These are phyloP conservation scores for Corbicula japonica DNA, from an alignment of 2,888 invertebrate species.

Conservation along the genomic window DNA sequence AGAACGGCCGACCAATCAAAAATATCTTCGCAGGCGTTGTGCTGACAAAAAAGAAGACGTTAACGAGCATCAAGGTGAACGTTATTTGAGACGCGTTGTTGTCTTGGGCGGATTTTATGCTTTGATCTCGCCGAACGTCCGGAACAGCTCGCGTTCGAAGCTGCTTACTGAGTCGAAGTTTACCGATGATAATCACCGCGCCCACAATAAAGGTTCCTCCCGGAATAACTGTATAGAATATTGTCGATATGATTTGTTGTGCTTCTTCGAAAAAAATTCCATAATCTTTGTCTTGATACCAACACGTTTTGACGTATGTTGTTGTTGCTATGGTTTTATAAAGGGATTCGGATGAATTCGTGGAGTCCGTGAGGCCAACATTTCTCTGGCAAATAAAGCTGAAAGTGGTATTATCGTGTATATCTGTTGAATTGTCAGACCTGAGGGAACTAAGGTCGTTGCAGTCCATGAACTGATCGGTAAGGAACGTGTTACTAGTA, in stretches of 20 bases:
- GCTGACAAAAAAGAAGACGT: conserved; percentile 66
- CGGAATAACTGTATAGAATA: background rate
- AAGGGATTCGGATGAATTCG: background rate
- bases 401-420: background rate
- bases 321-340: background rate
- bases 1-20: conserved; percentile 53
- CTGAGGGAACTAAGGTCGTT: background rate
- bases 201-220: background rate
- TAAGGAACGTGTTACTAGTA: background rate
- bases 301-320: background rate
- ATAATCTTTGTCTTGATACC: background rate
- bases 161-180: background rate
- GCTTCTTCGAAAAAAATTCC: background rate
- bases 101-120: too few species aligned
- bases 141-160: background rate
- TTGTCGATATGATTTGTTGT: background rate
- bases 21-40: conserved; percentile 70
- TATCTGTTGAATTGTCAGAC: background rate
- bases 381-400: background rate
- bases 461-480: background rate
- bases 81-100: conserved; percentile 66
- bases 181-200: conserved; percentile 3
- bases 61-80: conserved; percentile 64
- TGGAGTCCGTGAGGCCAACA: too few species aligned
- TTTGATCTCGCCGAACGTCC: too few species aligned